Conservation (phyloP, 1,140 invertebrate species). For the Saccostrea echinata region DNA sequence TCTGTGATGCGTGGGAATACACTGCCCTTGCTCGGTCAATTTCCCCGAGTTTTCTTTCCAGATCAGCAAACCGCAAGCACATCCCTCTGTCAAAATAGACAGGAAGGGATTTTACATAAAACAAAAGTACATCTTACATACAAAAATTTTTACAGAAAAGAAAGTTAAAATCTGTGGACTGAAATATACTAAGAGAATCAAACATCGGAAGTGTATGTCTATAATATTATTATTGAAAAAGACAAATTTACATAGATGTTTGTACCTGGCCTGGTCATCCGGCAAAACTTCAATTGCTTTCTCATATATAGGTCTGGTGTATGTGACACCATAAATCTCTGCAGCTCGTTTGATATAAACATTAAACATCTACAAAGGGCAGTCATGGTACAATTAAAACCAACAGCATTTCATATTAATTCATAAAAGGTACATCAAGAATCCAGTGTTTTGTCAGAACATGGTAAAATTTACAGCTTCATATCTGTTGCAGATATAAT, state of each 20-base stretch:
- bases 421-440: background rate
- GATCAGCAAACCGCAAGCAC: conserved; percentile 97
- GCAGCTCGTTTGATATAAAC: conserved; percentile 99
- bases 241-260: background rate
- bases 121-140: background rate
- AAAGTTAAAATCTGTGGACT: background rate
- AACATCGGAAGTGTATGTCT: too few relatives aligned
- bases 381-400: background rate
- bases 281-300: conserved; percentile 97
- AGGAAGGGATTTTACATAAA: background rate
- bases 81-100: conserved; percentile 87
- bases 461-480: conserved; percentile 6
- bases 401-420: conserved; percentile 42
- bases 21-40: conserved; percentile 98
- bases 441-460: background rate
- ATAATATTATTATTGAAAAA: too few relatives aligned
- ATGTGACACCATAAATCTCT: conserved; percentile 97
- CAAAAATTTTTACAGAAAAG: background rate
- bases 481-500: too few relatives aligned
- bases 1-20: conserved; percentile 98
- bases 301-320: conserved; percentile 98
- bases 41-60: conserved; percentile 99
- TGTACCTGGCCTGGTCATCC: conserved; percentile 89
- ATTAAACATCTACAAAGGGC: conserved; percentile 91
- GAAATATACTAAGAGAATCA: background rate